Base-by-base conservation (phyloP, 2,888 invertebrate genomes). In the Auanema freiburgensis region DNA sequence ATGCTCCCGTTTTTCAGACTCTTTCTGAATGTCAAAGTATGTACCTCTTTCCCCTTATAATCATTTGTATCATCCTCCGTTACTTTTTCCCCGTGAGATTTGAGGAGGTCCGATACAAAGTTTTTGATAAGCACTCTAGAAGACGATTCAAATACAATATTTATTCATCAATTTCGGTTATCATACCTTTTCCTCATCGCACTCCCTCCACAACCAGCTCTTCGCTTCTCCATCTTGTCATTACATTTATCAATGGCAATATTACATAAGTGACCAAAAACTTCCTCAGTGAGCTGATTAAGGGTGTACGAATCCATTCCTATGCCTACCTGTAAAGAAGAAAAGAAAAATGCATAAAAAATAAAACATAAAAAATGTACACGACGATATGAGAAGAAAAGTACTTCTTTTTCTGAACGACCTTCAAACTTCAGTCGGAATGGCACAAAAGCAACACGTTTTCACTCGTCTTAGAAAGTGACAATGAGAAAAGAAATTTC, bases 211-310 rank as follows among this genome's bases (percentile, higher is more conserved):
- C 74, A 74, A 16, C 76, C 76, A 49, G 76, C 74, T 49, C 63
- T 40, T 49, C 74, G 66, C 62, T 69, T 67, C 56, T 76, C 76
- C 41, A 53, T 56, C 52, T 66, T 68, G 58, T 74, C 74, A 55
- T 71, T 74, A 59, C 76, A 76, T 59, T 76, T 76, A 52, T 71
- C 68, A 11, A 76, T 58, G 46, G 76, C 76, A 49, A 76, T 66
- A 40, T 66, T 69, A 61, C 74, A 74, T 16, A 74, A 58, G 25
- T 71, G 71, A 4, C 69, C 71, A 59, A 74, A 74, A 18, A 74
- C 68, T 52, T 74, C 57, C 18, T 57, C 57, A 40, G 57, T 62
- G 43, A 62, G 57, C 52, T 51, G 25, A 43, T 50, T 43, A 14
- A 46, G 21, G 42, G 57, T 57, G 62, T 50, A 62, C 56, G 62